These are phyloP conservation scores for Epinephelus coioides DNA, from an alignment of 2,797 vertebrate genomes.

Conservation along the genomic window DNA sequence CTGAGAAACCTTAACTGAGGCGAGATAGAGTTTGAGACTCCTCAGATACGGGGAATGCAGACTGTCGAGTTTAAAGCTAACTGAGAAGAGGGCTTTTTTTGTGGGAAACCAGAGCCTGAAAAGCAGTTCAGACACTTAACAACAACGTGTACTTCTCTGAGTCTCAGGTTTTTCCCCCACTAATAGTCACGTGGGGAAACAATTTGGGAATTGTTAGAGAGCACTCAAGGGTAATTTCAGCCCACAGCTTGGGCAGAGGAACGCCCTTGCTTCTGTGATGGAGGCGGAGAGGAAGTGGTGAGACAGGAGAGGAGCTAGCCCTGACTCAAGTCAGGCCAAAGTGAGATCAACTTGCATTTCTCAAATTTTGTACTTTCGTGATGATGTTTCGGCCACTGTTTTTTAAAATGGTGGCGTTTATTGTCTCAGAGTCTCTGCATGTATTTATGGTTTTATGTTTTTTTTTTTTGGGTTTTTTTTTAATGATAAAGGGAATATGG, in stretches of 20 bases:
- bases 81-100: slow-evolving; percentile 7
- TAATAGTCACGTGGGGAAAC: slow-evolving; percentile 19
- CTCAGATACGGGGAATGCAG: background rate
- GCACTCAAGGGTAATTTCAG: slow-evolving; percentile 12
- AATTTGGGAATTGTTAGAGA: slow-evolving; percentile 22
- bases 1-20: slow-evolving; percentile 7
- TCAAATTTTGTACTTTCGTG: slow-evolving; percentile 35
- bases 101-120: background rate
- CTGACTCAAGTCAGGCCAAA: slow-evolving; percentile 13
- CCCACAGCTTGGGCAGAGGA: background rate
- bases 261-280: slow-evolving; percentile 16
- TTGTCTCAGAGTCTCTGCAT: slow-evolving; percentile 52
- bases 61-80: slow-evolving; percentile 16
- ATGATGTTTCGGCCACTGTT: slow-evolving; percentile 38
- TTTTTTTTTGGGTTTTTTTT: slow-evolving; percentile 25
- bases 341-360: slow-evolving; percentile 22
- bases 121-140: slow-evolving; percentile 2
- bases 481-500: slow-evolving; percentile 79
- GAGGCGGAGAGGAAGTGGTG: slow-evolving; percentile 44
- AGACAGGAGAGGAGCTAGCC: slow-evolving; percentile 32
- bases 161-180: slow-evolving; percentile 29
- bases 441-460: slow-evolving; percentile 63
- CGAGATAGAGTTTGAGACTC: background rate
- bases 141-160: slow-evolving; percentile 25
- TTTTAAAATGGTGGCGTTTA: slow-evolving; percentile 33